Evolutionary conservation across 2,113 vertebrate species (phyloP).

Genomic region (Marmota flaviventris): DNA sequence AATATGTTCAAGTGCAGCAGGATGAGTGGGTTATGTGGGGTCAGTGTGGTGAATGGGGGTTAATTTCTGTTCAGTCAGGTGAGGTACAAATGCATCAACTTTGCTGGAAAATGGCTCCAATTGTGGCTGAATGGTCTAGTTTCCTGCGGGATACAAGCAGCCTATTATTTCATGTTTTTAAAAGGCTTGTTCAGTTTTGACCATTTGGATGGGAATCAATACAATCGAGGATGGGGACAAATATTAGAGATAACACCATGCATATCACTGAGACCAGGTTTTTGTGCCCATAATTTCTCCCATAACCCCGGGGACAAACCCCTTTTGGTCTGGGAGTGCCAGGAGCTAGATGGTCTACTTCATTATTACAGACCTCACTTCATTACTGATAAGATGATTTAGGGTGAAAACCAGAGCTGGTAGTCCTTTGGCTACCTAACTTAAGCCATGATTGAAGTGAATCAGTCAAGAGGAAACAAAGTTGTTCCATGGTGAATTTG

Average conservation of each 20-base stretch:
- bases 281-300: neutral
- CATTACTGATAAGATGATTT: neutral
- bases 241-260: neutral
- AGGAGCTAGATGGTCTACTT: neutral
- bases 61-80: slow-evolving; percentile 76
- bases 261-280: neutral
- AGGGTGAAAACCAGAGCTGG: neutral
- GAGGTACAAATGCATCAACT: slow-evolving; percentile 69
- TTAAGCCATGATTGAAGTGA: neutral
- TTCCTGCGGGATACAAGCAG: slow-evolving; percentile 67
- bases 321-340: neutral
- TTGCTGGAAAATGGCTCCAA: slow-evolving; percentile 77
- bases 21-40: slow-evolving; percentile 22
- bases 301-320: neutral
- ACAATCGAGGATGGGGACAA: slow-evolving; percentile 36
- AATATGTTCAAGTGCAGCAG: slow-evolving; percentile 45
- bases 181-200: slow-evolving; percentile 72
- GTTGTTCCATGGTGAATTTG: neutral
- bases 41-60: slow-evolving; percentile 58
- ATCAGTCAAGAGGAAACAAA: neutral
- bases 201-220: slow-evolving; percentile 70
- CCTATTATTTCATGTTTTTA: slow-evolving; percentile 74
- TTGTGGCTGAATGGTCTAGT: slow-evolving; percentile 66
- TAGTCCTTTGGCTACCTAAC: neutral
- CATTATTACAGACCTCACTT: neutral